A percentile compares a stretch with the other conserved stretches of the same genome.
phyloP scores from a whole-genome alignment of 2,888 invertebrate species.

The Dasypolia templi region DNA sequence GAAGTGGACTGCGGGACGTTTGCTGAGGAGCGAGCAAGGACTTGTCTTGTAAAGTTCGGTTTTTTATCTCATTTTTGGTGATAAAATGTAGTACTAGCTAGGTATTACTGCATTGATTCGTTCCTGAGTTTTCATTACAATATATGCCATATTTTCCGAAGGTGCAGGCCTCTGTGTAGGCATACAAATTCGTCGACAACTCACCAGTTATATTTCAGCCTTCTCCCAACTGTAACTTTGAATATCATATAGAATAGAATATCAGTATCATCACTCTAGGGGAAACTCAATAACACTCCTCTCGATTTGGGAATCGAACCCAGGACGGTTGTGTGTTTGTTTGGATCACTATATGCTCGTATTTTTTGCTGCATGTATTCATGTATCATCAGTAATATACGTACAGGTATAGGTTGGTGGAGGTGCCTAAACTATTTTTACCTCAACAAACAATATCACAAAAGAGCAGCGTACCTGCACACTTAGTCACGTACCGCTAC shows the following conservation, averaged over 20 bases:
- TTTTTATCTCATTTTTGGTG: no score
- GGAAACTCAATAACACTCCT: background rate
- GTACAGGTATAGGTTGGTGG: no score
- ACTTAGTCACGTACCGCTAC: slow-evolving; percentile 47
- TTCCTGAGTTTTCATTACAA: no score
- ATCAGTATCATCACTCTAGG: background rate
- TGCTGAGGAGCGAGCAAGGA: slow-evolving; percentile 1
- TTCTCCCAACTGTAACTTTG: background rate
- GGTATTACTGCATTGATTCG: background rate
- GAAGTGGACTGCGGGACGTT: slow-evolving; percentile 13
- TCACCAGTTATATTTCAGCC: background rate
- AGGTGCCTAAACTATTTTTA: slow-evolving; percentile 10
- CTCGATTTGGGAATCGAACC: background rate
- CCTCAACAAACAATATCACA: slow-evolving; percentile 14
- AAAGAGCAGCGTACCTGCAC: slow-evolving; percentile 27
- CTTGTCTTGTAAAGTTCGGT: no score
- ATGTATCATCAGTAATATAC: no score
- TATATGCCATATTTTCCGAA: no score
- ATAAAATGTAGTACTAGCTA: no score
- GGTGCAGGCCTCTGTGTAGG: background rate
- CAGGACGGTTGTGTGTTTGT: background rate
- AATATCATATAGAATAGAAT: background rate
- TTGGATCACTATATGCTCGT: background rate
- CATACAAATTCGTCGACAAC: background rate
- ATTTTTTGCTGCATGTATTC: no score